phyloP scores from a whole-genome alignment of 2,797 vertebrate genomes.

The Pangasius sanitwongsei region DNA sequence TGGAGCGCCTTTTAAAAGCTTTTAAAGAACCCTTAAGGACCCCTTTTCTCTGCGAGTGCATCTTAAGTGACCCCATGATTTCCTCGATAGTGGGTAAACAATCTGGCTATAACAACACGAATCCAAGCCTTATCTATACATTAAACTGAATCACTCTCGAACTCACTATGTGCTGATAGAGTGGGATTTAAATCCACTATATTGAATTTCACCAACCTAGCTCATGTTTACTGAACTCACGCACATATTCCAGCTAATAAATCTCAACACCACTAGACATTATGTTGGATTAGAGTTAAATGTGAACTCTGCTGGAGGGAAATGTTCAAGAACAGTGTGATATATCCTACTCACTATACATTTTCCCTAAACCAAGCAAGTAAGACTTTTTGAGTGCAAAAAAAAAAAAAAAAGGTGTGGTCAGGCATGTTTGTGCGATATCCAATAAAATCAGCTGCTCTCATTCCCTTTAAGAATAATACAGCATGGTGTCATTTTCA shows the following conservation, averaged over 20 bases:
- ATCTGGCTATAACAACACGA: background rate
- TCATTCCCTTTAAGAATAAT: background rate
- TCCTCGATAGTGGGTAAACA: background rate
- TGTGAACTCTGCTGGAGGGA: background rate
- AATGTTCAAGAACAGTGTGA: background rate
- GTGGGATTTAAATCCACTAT: conserved; percentile 9
- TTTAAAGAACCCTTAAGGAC: background rate
- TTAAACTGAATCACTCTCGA: conserved; percentile 5
- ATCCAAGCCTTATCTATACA: background rate
- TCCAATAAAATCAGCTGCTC: background rate
- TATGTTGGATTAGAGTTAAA: background rate
- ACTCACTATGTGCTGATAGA: conserved; percentile 11
- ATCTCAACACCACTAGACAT: background rate
- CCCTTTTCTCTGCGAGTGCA: background rate
- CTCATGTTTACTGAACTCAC: conserved; percentile 1
- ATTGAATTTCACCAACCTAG: conserved; percentile 18
- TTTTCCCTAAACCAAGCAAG: background rate
- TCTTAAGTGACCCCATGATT: background rate
- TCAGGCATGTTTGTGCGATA: background rate
- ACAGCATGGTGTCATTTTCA: background rate
- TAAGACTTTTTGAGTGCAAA: background rate
- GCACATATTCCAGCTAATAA: background rate
- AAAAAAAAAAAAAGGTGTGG: background rate
- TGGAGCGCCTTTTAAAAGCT: background rate
- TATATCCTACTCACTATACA: background rate